These are phyloP conservation scores for Periophthalmus modestus DNA, from an alignment of 2,113 vertebrate genomes.

Conservation along the genomic window DNA sequence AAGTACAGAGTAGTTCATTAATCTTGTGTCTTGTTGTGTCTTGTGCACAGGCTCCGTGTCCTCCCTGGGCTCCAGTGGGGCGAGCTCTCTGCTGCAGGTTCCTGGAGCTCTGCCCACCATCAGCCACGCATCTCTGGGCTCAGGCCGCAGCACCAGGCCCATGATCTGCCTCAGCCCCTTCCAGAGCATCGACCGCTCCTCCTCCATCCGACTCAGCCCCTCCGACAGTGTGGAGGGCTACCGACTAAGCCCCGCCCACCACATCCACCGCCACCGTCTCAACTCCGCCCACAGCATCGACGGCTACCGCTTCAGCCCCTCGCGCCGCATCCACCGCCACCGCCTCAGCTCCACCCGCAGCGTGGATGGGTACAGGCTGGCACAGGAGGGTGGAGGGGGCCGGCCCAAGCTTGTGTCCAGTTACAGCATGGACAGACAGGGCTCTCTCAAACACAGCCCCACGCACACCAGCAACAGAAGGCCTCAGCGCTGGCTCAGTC, in stretches of 20 bases:
- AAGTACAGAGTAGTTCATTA: not conserved
- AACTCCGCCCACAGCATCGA: slow-evolving; percentile 69
- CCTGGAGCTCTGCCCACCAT: slow-evolving; percentile 69
- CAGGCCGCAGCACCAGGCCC: slow-evolving; percentile 58
- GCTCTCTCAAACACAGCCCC: slow-evolving; percentile 54
- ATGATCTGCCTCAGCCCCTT: slow-evolving; percentile 63
- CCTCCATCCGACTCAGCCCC: slow-evolving; percentile 34
- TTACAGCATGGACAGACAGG: slow-evolving; percentile 63
- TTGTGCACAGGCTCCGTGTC: slow-evolving; percentile 78
- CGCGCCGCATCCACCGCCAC: slow-evolving; percentile 48
- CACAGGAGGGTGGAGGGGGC: slow-evolving; percentile 34
- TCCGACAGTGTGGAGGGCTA: slow-evolving; percentile 45
- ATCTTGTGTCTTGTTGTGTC: not conserved
- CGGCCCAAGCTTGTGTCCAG: slow-evolving; percentile 51
- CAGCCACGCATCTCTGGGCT: slow-evolving; percentile 67
- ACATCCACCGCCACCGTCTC: slow-evolving; percentile 50
- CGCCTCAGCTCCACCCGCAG: slow-evolving; percentile 68
- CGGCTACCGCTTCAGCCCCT: slow-evolving; percentile 54
- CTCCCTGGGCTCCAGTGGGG: slow-evolving; percentile 80
- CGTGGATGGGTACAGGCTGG: slow-evolving; percentile 62
- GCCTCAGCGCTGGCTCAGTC: slow-evolving; percentile 58
- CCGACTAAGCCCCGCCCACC: slow-evolving; percentile 47
- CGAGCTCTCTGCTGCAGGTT: slow-evolving; percentile 77
- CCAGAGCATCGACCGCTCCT: slow-evolving; percentile 58
- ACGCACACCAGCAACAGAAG: slow-evolving; percentile 28